Percentiles rank a stretch among this genome's conserved stretches.
Evolutionary conservation across 2,797 vertebrate species (phyloP).

Genomic region (Manis javanica): DNA sequence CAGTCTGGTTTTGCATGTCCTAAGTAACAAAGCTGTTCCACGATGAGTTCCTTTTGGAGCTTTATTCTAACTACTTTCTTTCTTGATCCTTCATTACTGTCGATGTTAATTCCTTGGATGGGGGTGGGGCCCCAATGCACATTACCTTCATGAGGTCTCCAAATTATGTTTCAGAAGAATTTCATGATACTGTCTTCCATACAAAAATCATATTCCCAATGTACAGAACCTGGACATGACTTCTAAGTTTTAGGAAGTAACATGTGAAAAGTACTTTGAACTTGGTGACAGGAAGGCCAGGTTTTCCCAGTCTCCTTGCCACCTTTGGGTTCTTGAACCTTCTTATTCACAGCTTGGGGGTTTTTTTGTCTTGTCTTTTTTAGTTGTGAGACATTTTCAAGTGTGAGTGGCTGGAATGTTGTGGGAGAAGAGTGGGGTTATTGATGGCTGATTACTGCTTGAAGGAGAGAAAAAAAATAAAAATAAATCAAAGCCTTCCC

Average conservation of each 20-base stretch:
- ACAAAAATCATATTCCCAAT: background rate
- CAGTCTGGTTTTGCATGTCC: background rate
- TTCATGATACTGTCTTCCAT: background rate
- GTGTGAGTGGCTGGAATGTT: background rate
- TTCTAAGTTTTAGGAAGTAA: background rate
- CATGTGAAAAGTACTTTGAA: background rate
- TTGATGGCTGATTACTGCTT: background rate
- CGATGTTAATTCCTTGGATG: background rate
- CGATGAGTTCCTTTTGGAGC: background rate
- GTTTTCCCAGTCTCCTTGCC: background rate
- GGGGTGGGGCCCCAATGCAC: background rate
- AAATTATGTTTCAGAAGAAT: background rate
- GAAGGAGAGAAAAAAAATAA: background rate
- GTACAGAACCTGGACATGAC: background rate
- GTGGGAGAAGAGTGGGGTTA: background rate
- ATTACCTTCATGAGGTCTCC: background rate
- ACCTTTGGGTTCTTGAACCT: background rate
- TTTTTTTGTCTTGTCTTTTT: background rate
- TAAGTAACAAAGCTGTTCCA: background rate
- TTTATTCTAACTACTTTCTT: background rate
- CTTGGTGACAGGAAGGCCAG: background rate
- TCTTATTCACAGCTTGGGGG: background rate
- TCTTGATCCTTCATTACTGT: background rate
- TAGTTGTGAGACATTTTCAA: background rate
- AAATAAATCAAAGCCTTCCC: background rate